These are phyloP conservation scores for Oreochromis grahami DNA, from an alignment of 2,797 vertebrate species.

Conservation along the genomic window DNA sequence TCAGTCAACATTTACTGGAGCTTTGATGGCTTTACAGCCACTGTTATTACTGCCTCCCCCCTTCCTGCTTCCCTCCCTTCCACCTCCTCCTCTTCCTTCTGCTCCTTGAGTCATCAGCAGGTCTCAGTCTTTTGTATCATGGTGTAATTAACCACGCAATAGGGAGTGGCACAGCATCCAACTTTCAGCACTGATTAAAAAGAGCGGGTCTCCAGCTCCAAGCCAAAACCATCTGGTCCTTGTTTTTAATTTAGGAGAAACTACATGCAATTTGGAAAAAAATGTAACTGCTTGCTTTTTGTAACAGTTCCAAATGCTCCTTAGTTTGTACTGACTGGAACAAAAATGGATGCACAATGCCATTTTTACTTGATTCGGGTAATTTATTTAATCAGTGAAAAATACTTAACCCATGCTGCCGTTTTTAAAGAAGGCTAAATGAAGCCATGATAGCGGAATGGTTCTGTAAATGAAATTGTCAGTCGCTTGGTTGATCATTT, in stretches of 20 bases:
- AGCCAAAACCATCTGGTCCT: slow-evolving; percentile 54
- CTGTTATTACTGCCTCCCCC: slow-evolving; percentile 54
- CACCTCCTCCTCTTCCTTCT: neutral
- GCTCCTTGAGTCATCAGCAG: slow-evolving; percentile 47
- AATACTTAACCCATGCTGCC: neutral
- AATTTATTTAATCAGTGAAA: neutral
- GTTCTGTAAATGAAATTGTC: neutral
- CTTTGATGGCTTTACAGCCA: slow-evolving; percentile 69
- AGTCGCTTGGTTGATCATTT: neutral
- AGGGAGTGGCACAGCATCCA: slow-evolving; percentile 42
- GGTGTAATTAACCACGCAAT: slow-evolving; percentile 71
- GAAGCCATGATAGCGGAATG: rapidly evolving
- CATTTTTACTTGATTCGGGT: neutral
- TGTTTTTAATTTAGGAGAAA: neutral
- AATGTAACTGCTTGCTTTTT: neutral
- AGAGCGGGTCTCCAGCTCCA: slow-evolving; percentile 2
- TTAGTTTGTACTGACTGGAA: neutral
- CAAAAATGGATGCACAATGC: neutral
- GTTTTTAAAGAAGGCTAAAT: neutral
- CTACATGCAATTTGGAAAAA: neutral
- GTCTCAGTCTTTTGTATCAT: slow-evolving; percentile 56
- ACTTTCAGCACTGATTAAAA: slow-evolving; percentile 39
- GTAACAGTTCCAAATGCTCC: neutral
- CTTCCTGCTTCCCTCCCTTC: slow-evolving; percentile 8
- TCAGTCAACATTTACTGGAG: slow-evolving; percentile 72